A percentile compares a stretch with the other conserved stretches of the same genome.
These are phyloP conservation scores for Papilio glaucus DNA, from an alignment of 1,140 invertebrate genomes.

Conservation along the genomic window DNA sequence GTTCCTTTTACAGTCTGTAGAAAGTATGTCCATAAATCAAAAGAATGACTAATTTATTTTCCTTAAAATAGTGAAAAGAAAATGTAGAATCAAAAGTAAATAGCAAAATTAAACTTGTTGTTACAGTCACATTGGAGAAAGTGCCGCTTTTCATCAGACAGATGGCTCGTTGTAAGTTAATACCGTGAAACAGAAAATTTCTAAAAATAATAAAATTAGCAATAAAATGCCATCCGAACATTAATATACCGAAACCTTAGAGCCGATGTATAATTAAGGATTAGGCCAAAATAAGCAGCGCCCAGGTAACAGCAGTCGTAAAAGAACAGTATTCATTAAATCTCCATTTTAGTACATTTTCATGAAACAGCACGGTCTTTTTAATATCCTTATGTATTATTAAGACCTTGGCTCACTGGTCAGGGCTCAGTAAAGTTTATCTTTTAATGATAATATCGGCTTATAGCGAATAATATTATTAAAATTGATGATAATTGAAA, in stretches of 20 bases:
- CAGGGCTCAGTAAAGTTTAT: slow-evolving; percentile 16
- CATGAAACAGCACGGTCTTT: slow-evolving; percentile 8
- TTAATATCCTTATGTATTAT: slow-evolving; percentile 15
- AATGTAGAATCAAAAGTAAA: too few species aligned
- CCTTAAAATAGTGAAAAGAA: too few species aligned
- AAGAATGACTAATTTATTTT: too few species aligned
- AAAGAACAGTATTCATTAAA: slow-evolving; percentile 30
- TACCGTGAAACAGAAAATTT: background rate
- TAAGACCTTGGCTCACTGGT: background rate
- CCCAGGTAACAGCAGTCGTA: slow-evolving; percentile 10
- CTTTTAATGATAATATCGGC: slow-evolving; percentile 3
- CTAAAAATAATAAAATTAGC: background rate
- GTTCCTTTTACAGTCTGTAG: too few species aligned
- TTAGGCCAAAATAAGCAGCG: slow-evolving; percentile 20
- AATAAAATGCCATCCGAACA: background rate
- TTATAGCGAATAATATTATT: background rate
- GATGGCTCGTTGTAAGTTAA: background rate
- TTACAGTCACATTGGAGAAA: too few species aligned
- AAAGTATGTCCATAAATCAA: too few species aligned
- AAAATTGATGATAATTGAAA: background rate
- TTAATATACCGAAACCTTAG: background rate
- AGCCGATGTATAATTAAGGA: slow-evolving; percentile 15
- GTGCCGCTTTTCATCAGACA: too few species aligned
- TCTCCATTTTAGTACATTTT: slow-evolving; percentile 24
- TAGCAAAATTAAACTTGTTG: too few species aligned